Base-by-base conservation (phyloP, 2,113 vertebrate species). In the Dromiciops gliroides region DNA sequence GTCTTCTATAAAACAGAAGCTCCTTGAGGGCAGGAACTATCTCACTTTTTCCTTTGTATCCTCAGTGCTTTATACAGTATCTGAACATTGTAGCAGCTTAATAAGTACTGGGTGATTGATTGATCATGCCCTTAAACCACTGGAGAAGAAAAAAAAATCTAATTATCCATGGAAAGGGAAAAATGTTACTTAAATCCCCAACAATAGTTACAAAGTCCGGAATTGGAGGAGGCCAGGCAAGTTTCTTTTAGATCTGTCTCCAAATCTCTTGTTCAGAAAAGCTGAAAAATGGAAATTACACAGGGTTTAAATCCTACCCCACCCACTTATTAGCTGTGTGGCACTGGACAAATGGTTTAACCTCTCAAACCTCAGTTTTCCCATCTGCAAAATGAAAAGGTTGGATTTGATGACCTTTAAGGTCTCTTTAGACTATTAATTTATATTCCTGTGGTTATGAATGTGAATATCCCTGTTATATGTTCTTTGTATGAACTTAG, bases 401-500 rank as follows among this genome's bases (percentile, higher is more conserved):
- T 3, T 11, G 28, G 2, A 31, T 67, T 67, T 67, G 56, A 3
- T 67, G 56, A 3, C 14, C 56, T 67, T 3, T 67, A 12, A 10
- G 56, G 31, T 67, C 31, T 67, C 56, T 67, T 37, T 67, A 31
- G 31, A 31, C 28, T 67, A 83, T 44, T 44, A 3, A n/a, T 75
- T n/a, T 75, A 75, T 22, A n/a, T 16, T 44, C 67, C n/a, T 83
- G 19, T 83, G 67, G 19, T 7, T 83, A 92, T 31, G 23, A 51
- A 83, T 10, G 25, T 60, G 53, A 37, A 91, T 4, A 83, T 3
- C 12, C 28, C 52, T 90, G 51, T 10, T 49, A 26, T 48, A 48
- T 90, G 91, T 31, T 94, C 94, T 89, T 50, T 96, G 50, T 37
- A 16, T 51, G 92, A 60, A 48, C 52, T 26, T 50, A 67, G 49